Evolutionary conservation across 2,888 invertebrate species (phyloP).

Genomic region (Bimastos eiseni): DNA sequence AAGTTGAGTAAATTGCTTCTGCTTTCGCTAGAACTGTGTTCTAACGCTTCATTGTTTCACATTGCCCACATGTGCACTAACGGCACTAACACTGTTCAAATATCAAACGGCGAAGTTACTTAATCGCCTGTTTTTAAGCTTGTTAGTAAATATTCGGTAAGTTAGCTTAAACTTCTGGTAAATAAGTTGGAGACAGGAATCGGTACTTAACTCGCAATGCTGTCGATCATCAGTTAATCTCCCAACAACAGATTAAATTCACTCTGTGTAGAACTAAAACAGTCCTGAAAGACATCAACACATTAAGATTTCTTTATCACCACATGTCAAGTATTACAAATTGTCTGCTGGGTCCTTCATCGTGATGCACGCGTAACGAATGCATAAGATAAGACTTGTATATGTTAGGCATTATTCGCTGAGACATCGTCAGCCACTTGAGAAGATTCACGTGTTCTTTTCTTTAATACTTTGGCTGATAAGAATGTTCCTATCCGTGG

Average conservation of each 20-base stretch:
- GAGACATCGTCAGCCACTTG: neutral
- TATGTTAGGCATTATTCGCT: neutral
- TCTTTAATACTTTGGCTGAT: neutral
- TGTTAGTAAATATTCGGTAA: too few species aligned
- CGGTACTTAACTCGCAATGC: too few species aligned
- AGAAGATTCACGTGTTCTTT: neutral
- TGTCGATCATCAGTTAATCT: too few species aligned
- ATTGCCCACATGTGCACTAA: too few species aligned
- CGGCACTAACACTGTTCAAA: too few species aligned
- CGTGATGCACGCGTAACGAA: neutral
- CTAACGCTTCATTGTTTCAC: too few species aligned
- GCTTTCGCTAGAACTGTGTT: neutral
- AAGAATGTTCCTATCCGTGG: neutral
- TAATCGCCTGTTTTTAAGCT: too few species aligned
- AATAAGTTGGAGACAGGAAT: too few species aligned
- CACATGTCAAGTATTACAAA: neutral
- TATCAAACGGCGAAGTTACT: too few species aligned
- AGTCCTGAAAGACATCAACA: neutral
- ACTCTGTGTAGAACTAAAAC: too few species aligned
- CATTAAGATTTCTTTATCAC: neutral
- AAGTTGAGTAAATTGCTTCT: neutral
- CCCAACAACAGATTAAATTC: too few species aligned
- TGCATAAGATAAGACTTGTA: neutral
- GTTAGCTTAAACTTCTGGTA: too few species aligned
- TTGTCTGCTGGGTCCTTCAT: neutral